Conservation (phyloP, 2,113 vertebrate species). For the Eira barbara region DNA sequence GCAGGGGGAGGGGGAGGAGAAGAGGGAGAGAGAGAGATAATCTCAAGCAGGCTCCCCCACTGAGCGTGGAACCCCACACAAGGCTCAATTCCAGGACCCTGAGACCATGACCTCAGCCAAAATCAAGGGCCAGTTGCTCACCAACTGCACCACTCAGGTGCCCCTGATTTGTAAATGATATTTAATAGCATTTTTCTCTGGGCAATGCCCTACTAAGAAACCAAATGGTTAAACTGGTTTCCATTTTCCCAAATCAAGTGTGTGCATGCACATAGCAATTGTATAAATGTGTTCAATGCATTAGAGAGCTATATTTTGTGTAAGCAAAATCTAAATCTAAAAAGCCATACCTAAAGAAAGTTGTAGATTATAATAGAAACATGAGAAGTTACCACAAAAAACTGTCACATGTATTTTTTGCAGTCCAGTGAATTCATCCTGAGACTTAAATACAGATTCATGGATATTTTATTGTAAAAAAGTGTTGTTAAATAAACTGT, state of each 20-base stretch:
- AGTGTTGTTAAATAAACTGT: not conserved
- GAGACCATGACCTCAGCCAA: not conserved
- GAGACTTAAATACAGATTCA: not conserved
- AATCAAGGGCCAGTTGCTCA: not conserved
- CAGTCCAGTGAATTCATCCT: not conserved
- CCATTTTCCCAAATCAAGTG: not conserved
- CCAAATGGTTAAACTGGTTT: not conserved
- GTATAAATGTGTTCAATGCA: not conserved
- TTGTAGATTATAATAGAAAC: not conserved
- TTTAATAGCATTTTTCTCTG: slow-evolving; percentile 34
- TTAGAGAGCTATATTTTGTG: not conserved
- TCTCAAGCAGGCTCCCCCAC: not conserved
- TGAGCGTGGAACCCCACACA: not conserved
- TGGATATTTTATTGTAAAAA: not conserved
- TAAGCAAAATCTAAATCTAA: not conserved
- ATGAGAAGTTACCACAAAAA: not conserved
- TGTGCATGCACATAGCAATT: not conserved
- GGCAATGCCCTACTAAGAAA: not conserved
- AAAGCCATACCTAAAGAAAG: not conserved
- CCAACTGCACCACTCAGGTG: not conserved
- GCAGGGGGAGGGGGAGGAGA: not conserved
- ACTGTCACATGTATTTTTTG: not conserved
- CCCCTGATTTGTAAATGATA: not conserved
- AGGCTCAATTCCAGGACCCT: not conserved
- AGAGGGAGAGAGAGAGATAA: not conserved